Base-by-base conservation (phyloP, 2,888 invertebrate species). In the Tetragonisca angustula region DNA sequence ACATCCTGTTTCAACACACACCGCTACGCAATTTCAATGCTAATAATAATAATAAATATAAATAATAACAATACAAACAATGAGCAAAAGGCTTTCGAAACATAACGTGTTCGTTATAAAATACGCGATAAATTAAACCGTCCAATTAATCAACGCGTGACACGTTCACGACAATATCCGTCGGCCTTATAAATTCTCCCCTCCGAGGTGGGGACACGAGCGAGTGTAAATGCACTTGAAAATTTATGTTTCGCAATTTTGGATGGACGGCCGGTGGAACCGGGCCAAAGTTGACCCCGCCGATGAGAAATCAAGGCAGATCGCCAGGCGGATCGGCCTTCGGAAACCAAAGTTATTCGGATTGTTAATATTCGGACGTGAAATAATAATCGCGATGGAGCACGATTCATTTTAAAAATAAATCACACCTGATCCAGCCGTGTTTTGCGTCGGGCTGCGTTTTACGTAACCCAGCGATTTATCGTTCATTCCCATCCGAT, bases 231-330 rank as follows among this genome's bases (percentile, higher is more conserved):
- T 65, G 83, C 84, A 83, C 86, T 87, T 86, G 81, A 80, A 88
- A 86, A 87, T 79, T 76, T 79, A 74, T 65, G 78, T 87, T 88
- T 88, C 81, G 68, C 70, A 87, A 90, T 83, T 81, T 74, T 75
- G 79, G 68, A 65, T 62, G 54, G 83, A 64, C 56, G 52, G 72
- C 64, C 64, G 64, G 69, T 77, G 81, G 78, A 79, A 49, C 54
- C 24, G 21, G 62, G 87, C 86, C 80, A 85, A 43, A 84, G 76
- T 80, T 64, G 81, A 81, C 80, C 81, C 79, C 65, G 77, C 76
- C 73, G 64, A 71, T 67, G 67, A 79, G 82, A 86, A 82, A 89
- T 88, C 84, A 77, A 86, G 87, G 84, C 85, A 86, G 70, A 80
- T 84, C 77, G 87, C 89, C 85, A 90, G 9, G 49, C 62, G 78